These are phyloP conservation scores for Lagodon rhomboides DNA, from an alignment of 2,797 vertebrate genomes.

Conservation along the genomic window DNA sequence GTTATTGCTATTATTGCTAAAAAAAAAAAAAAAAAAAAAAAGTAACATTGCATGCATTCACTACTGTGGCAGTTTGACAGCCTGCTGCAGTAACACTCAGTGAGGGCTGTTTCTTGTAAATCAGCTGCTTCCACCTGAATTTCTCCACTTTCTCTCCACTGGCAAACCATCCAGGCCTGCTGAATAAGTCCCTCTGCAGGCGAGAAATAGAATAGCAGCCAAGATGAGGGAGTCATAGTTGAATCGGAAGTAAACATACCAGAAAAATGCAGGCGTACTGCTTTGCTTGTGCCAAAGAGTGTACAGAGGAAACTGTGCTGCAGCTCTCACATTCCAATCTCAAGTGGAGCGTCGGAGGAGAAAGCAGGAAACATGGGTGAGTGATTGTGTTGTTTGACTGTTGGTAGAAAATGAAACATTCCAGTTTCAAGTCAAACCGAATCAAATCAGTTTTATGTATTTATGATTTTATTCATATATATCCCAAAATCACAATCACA, in stretches of 20 bases:
- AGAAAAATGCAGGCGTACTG: neutral
- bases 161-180: too few species aligned
- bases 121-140: neutral
- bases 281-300: neutral
- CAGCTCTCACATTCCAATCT: neutral
- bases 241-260: neutral
- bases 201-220: neutral
- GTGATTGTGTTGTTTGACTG: too few species aligned
- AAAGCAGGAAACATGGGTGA: constrained; percentile 37
- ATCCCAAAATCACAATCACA: too few species aligned
- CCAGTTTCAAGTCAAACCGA: too few species aligned
- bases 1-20: too few species aligned
- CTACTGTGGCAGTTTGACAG: neutral
- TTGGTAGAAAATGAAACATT: too few species aligned
- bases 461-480: too few species aligned
- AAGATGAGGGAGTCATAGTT: neutral
- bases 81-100: neutral
- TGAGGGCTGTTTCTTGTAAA: neutral
- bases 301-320: neutral
- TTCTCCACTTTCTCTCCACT: too few species aligned
- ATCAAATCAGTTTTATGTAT: too few species aligned
- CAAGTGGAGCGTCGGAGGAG: neutral
- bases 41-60: neutral
- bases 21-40: too few species aligned
- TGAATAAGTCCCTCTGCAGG: neutral